Base-by-base conservation (phyloP, 1,140 invertebrate species). In the Mizuhopecten yessoensis region DNA sequence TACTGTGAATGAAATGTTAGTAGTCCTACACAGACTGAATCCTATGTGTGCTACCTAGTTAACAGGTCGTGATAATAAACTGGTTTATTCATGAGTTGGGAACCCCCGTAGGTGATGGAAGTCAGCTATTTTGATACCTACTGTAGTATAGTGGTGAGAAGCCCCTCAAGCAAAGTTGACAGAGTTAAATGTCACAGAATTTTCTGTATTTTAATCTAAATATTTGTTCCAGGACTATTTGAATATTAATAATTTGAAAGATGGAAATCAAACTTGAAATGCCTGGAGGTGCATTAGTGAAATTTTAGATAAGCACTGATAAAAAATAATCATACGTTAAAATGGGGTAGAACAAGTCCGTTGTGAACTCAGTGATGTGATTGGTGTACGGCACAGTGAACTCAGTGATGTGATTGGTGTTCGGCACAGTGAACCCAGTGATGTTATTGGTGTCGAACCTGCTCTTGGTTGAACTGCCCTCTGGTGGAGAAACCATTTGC, bases 381-480 rank as follows among this genome's bases (percentile, higher is more conserved):
- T 75, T 75, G 23, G 23, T 29, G 23, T n/a, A 75, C 0, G 57
- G 23, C 5, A 13, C n/a, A 29, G 3, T 1, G 5, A 75, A 17
- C 1, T 11, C 17, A 75, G 9, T 29, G 5, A 75, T 3, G 0
- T 75, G 57, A 75, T 75, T 75, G 23, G 23, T 29, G 23, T n/a
- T 29, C 0, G 57, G 23, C 5, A 13, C n/a, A 29, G 3, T 1
- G 5, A 75, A 17, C 1, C n/a, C 23, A 17, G 23, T 11, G 29
- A 75, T 75, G n/a, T 75, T 23, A 75, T 75, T 75, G 57, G 57
- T 75, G 23, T 75, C n/a, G 17, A 29, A 75, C 29, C 29, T 75
- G 57, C 57, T 75, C 57, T 75, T 75, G 11, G 57, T 75, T 75
- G 57, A 75, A 75, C 57, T 75, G 57, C 57, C 57, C 57, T 75